A percentile compares a stretch with the other conserved stretches of the same genome.
Conservation (phyloP, 2,113 vertebrate genomes). For the Dicerorhinus sumatrensis region DNA sequence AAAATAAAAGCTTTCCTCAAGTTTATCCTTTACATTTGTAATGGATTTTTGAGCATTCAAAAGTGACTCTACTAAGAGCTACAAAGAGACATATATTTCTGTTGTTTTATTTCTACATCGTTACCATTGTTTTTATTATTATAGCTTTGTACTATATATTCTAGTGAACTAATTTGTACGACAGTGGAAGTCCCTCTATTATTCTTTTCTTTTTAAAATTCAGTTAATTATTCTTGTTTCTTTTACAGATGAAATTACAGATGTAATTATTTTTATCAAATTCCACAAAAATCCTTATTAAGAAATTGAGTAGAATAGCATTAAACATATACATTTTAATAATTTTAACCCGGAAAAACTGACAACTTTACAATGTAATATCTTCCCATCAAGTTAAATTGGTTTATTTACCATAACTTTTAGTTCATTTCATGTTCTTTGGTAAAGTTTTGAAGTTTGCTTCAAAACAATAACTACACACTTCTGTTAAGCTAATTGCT, state of each 20-base stretch:
- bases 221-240: neutral
- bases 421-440: neutral
- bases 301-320: neutral
- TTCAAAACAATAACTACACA: neutral
- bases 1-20: neutral
- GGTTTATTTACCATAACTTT: neutral
- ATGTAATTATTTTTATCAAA: conserved; percentile 12
- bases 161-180: neutral
- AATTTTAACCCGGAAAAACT: conserved; percentile 1
- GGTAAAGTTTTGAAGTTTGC: neutral
- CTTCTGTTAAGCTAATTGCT: conserved; percentile 16
- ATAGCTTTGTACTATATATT: neutral
- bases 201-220: neutral
- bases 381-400: neutral
- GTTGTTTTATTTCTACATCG: neutral
- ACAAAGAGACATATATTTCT: neutral
- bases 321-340: neutral
- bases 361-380: neutral
- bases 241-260: neutral
- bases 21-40: neutral
- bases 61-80: neutral
- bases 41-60: conserved; percentile 10
- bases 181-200: neutral
- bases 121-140: neutral
- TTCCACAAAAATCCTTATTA: neutral